Evolutionary conservation across 2,888 invertebrate genomes (phyloP).

Genomic region (Willowsia nigromaculata): DNA sequence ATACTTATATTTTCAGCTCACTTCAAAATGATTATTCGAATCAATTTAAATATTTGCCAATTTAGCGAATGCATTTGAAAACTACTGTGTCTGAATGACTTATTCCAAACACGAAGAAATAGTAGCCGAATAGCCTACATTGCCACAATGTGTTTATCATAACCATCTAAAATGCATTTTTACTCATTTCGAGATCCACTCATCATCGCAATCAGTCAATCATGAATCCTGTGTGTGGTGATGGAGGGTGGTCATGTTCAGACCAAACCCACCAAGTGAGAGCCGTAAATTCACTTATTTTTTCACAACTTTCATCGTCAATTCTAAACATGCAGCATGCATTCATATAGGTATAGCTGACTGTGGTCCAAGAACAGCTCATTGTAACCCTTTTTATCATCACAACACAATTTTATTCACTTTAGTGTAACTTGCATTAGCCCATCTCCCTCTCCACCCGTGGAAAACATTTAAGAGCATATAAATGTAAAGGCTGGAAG

Average conservation of each 20-base stretch:
- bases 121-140: background rate
- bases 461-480: constrained; percentile 45
- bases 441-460: background rate
- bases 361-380: background rate
- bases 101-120: background rate
- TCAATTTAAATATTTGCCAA: constrained; percentile 31
- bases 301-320: constrained; percentile 20
- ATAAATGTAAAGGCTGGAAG: background rate
- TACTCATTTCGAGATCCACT: constrained; percentile 35
- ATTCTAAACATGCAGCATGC: background rate
- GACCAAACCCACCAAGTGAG: constrained; percentile 38
- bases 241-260: constrained; percentile 60
- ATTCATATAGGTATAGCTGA: background rate
- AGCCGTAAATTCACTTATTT: constrained; percentile 62
- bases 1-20: background rate
- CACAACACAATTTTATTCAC: constrained; percentile 67
- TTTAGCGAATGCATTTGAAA: background rate
- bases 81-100: background rate
- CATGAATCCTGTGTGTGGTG: constrained; percentile 69
- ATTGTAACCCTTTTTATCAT: constrained; percentile 51
- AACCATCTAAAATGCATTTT: constrained; percentile 36
- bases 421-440: constrained; percentile 39
- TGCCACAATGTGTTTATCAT: constrained; percentile 20
- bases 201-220: constrained; percentile 70
- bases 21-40: background rate